phyloP scores from a whole-genome alignment of 2,888 invertebrate genomes.

The Ashinkailepas kermadecensis region DNA sequence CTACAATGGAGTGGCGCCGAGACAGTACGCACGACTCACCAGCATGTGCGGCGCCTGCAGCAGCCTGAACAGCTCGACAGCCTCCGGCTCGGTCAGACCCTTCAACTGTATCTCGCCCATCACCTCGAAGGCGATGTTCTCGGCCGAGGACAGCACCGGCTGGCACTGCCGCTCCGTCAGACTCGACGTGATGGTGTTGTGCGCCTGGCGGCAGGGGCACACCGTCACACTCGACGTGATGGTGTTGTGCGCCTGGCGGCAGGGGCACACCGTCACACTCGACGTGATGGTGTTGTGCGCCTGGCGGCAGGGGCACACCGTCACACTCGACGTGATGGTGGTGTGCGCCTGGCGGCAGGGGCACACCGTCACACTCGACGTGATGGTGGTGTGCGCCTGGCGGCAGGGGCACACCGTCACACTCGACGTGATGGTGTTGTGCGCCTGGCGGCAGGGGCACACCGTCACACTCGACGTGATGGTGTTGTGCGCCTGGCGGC shows the following conservation, averaged over 20 bases:
- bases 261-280: constrained; percentile 57
- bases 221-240: constrained; percentile 53
- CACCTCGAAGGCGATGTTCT: constrained; percentile 70
- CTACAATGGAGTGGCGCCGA: not conserved
- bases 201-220: constrained; percentile 41
- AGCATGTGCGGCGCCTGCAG: constrained; percentile 80
- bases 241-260: constrained; percentile 29
- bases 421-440: constrained; percentile 33
- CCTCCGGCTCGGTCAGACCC: constrained; percentile 60
- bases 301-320: constrained; percentile 49
- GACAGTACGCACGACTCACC: constrained; percentile 47
- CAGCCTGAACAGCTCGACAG: constrained; percentile 68
- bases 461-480: constrained; percentile 34
- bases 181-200: constrained; percentile 33
- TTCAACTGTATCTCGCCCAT: constrained; percentile 64
- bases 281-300: constrained; percentile 27
- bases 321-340: constrained; percentile 46
- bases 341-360: constrained; percentile 27
- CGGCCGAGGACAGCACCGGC: constrained; percentile 73
- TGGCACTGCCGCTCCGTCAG: constrained; percentile 76
- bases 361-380: constrained; percentile 57
- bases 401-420: too few relatives aligned
- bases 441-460: too few relatives aligned
- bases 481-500: too few relatives aligned
- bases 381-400: constrained; percentile 28